Evolutionary conservation across 2,113 vertebrate genomes (phyloP), one percentile per base, ranked within the genome.

Genomic region (Strix aluco): DNA sequence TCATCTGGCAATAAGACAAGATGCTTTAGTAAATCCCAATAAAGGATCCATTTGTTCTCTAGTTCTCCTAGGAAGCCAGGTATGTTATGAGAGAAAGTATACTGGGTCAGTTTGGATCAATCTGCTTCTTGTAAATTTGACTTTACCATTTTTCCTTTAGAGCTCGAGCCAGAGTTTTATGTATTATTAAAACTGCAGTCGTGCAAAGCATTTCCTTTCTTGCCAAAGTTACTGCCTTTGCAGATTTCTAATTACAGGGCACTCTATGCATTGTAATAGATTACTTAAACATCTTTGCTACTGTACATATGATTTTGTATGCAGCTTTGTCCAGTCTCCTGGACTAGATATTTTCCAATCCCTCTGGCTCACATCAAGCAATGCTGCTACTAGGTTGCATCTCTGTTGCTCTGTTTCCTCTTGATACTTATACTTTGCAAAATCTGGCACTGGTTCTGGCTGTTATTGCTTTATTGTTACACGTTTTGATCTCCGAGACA

Each of bases 21-120:
- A 92, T 80, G 70, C 46, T 93, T 92, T 81, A 51, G 71, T 66
- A 73, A 90, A 86, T 93, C 86, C 72, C 55, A 42, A 3, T 0
- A 86, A 79, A 95, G 51, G 11, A 73, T 86, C 55, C 20, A 49
- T 93, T 95, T 93, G 58, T 93, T 93, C 73, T 94, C 66, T 63
- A 22, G 15, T 88, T 63, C 46, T 86, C 86, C 72, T 70, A 22
- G 67, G 63, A 69, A 88, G 54, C 15, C 82, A 94, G 72, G 54
- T 93, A 65, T 63, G 15, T 73, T 88, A 49, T 25, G 80, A 58
- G 63, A 72, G 47, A 80, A 90, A 92, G 70, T 55, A 34, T 14
- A 61, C 36, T 40, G 18, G 46, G 79, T 85, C 82, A 57, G 36
- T 77, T 29, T 44, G 51, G 59, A 92, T 92, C 71, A 88, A 74